phyloP scores from a whole-genome alignment of 2,888 invertebrate genomes.

The Didymodactylos carnosus region DNA sequence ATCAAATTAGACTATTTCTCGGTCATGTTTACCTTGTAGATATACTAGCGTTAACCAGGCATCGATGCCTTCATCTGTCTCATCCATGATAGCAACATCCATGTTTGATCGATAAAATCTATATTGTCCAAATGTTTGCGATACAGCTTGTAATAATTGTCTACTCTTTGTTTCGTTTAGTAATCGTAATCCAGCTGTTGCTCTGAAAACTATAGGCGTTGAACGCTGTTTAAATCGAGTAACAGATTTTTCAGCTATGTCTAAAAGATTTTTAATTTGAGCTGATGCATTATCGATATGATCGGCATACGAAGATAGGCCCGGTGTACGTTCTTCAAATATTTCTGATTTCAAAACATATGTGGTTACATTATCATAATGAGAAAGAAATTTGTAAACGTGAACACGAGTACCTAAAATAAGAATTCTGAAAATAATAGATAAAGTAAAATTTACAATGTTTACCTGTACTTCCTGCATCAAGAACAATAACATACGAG shows the following conservation, averaged over 20 bases:
- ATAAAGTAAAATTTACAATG: no score
- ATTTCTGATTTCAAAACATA: background rate
- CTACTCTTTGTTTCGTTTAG: background rate
- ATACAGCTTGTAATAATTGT: constrained; percentile 1
- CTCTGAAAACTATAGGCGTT: background rate
- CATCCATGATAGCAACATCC: background rate
- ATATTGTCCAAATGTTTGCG: background rate
- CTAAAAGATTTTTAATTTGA: no score
- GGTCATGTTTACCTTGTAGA: constrained; percentile 6
- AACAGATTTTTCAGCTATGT: background rate
- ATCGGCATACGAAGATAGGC: constrained; percentile 2
- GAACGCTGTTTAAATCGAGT: background rate
- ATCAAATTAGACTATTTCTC: no score
- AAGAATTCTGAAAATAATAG: no score
- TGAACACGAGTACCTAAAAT: constrained; percentile 9
- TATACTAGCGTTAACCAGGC: constrained; percentile 10
- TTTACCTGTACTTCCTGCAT: constrained; percentile 10
- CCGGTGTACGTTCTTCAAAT: background rate
- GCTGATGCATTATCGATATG: background rate
- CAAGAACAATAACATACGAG: no score
- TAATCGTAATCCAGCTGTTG: constrained; percentile 7
- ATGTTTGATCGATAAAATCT: background rate
- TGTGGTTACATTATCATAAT: background rate
- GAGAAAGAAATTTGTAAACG: constrained; percentile 2
- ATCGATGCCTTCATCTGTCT: constrained; percentile 5